Base-by-base conservation (phyloP, 2,797 vertebrate species). In the Cyclura pinguis region DNA sequence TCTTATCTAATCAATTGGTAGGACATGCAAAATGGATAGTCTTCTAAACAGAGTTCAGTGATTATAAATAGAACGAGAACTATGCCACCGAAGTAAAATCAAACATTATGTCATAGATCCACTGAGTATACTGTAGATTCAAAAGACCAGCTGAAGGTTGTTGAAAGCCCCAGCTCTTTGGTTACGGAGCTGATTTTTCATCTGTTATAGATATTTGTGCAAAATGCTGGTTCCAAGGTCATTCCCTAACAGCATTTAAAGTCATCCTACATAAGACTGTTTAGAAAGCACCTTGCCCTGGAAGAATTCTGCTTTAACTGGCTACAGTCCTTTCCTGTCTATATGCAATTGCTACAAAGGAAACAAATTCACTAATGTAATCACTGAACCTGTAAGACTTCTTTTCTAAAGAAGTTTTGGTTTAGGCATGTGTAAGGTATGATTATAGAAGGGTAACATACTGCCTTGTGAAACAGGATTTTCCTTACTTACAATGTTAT, bases 361-460 rank as follows among this genome's bases (percentile, higher is more conserved):
- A 80, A 24, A 5, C 35, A 86, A 50, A 59, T 80, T 72, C 50
- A 32, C 29, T 29, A 52, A 35, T n/a, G 67, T 38, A 62, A 47
- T 74, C 69, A 78, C 27, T 27, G 29, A 72, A 59, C 47, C 80
- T 83, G 4, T 16, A 57, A 73, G 69, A 76, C 74, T 80, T 78
- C 22, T 67, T 85, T 85, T 85, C 42, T 85, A 78, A 85, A 85
- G 22, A 38, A 62, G 55, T 78, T 89, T 69, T 78, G 67, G 47
- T 85, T 52, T 67, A 42, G 74, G 77, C 57, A 89, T 78, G 47
- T n/a, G 9, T 89, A 50, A 85, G 50, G n/a, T 80, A 32, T 77
- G 85, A 89, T 89, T 89, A 89, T 72, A 85, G 24, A 24, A 69
- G 8, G n/a, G 50, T 50, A 38, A 20, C 82, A 84, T 52, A 9